These are phyloP conservation scores for Furnarius figulus DNA, from an alignment of 2,113 vertebrate species.

Conservation along the genomic window DNA sequence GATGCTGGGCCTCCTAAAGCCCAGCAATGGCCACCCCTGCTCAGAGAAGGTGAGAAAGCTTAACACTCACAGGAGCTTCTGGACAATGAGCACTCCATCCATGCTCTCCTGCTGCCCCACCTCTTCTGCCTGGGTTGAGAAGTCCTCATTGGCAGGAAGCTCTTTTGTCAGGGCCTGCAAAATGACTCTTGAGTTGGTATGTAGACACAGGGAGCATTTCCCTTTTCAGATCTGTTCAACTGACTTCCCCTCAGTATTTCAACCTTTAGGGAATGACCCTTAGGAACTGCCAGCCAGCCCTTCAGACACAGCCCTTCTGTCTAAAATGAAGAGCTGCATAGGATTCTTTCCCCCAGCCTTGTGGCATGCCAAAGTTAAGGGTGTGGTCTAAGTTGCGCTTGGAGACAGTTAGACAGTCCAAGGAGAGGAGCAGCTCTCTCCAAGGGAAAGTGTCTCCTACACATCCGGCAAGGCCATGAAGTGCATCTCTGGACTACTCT, in stretches of 20 bases:
- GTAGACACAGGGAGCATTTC: background rate
- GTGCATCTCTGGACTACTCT: accelerated
- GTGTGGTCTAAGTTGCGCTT: background rate
- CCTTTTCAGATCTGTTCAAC: background rate
- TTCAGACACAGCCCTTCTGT: background rate
- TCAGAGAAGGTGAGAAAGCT: background rate
- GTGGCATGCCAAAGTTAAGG: background rate
- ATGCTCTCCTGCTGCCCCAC: background rate
- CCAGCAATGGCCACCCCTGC: background rate
- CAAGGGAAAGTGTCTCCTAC: background rate
- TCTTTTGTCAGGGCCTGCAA: background rate
- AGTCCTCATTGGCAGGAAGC: background rate
- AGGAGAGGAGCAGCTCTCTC: background rate
- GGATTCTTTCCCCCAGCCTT: background rate
- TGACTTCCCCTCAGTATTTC: background rate
- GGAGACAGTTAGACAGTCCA: background rate
- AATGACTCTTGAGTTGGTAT: background rate
- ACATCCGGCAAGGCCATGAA: background rate
- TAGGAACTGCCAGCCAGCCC: background rate
- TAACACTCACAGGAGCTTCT: background rate
- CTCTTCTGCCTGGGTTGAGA: too few species aligned
- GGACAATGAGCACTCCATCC: background rate
- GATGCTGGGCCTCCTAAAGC: background rate
- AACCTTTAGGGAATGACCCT: background rate
- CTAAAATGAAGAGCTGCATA: accelerated